Base-by-base conservation (phyloP, 2,888 invertebrate genomes). In the Incurvaria masculella region DNA sequence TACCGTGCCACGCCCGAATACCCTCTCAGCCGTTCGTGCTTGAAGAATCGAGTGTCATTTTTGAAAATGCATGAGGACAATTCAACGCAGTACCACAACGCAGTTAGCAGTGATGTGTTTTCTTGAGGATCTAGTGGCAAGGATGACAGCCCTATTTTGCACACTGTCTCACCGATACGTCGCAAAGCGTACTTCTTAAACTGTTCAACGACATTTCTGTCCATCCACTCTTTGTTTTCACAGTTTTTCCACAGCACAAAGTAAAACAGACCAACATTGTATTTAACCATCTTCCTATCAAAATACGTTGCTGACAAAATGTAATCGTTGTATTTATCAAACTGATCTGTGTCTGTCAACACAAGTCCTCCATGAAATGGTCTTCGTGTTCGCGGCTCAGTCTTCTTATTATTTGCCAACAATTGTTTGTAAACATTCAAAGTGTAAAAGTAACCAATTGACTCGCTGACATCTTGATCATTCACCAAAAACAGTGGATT, bases 191-290 rank as follows among this genome's bases (percentile, higher is more conserved):
- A 65, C 21, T 60, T 59, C 42, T 60, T 65, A 18, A 65, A 62
- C 43, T 57, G 58, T 26, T 59, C 59, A 10, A 63, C 53, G 1
- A 65, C 61, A 46, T 65, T 65, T 54, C 44, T 58, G 21, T 65
- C 64, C 65, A 65, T 65, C 65, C 65, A 65, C 42, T 62, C 52
- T 55, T 65, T 65, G 6, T 55, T 60, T 51, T 64, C 64, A 51
- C 62, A 62, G 41, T 57, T 63, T 52, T 65, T 65, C 63, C 60
- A 65, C 49, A 65, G 38, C 23, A 63, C 59, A 21, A 45, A 66
- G 50, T 66, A 65, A 48, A 64, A 64, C 46, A 65, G 51, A 0
- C 63, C 63, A 33, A 59, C 43, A 50, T 66, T 65, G 51, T 56
- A 66, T 17, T 61, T 53, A 1, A 64, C 44, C 49, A 62, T 64